Base-by-base conservation (phyloP, 92 coral and sea anemone species). In the Heteractis magnifica region DNA sequence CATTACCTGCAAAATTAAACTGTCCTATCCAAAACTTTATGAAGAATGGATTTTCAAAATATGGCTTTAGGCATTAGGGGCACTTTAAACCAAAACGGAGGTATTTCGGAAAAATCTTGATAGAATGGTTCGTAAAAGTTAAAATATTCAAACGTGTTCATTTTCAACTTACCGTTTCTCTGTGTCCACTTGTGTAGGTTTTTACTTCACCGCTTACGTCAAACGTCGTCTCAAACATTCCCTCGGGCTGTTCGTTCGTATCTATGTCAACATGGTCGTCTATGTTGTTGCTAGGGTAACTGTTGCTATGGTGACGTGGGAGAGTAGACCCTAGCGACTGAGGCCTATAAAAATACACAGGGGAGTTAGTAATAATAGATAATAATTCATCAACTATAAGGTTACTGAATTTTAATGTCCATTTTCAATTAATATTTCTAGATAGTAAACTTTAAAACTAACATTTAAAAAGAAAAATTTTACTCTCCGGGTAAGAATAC, bases 221-320 rank as follows among this genome's bases (percentile, higher is more conserved):
- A 87, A 94, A 94, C 10, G 98, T 94, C 8, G 98, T 94, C 88
- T 94, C 98, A 19, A 84, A 94, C 93, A 94, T 80, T 13, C 93
- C 92, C 51, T 89, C 65, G 11, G 65, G 26, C 3, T 85, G 87
- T 15, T 50, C 87, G 76, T 65, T 78, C 6, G 72, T 78, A 18
- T 77, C 83, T 50, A 77, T 49, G 15, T 85, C 83, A 50, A 83
- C 53, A 58, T 19, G 21, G 73, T 85, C 88, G 52, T 82, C 72
- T 18, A 82, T 73, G 60, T 82, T 49, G 86, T 56, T 72, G 62
- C 77, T 81, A 50, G 77, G 77, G 52, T 76, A 64, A 79, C 68
- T 77, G 81, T 78, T 79, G 83, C 72, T 79, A 76, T 62, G 59
- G 78, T 49, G 78, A 71, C 78, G 68, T 23, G 72, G 88, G 4